phyloP scores from a whole-genome alignment of 2,888 invertebrate species.

The Clusia tigrina region DNA sequence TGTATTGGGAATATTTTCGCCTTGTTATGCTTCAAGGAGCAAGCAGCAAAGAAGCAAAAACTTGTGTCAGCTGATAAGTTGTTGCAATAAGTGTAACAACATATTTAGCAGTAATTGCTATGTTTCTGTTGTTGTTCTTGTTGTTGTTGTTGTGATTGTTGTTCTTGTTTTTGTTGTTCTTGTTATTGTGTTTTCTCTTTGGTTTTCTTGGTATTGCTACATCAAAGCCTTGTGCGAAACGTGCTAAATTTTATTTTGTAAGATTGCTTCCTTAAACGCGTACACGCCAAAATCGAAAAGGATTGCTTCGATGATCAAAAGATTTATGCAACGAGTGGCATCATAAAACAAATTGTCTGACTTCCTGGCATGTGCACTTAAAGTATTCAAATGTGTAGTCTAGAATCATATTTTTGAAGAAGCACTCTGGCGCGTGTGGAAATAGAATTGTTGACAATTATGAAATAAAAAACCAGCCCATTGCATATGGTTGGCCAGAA shows the following conservation, averaged over 20 bases:
- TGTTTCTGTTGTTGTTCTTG: not conserved
- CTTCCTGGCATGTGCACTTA: too few relatives aligned
- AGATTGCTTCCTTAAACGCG: not conserved
- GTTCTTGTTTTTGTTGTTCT: not conserved
- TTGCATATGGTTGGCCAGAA: too few relatives aligned
- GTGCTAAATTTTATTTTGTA: constrained; percentile 16
- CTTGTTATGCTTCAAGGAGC: too few relatives aligned
- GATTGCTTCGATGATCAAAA: not conserved
- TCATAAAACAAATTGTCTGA: constrained; percentile 12
- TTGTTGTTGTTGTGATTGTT: not conserved
- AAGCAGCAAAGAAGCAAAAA: not conserved
- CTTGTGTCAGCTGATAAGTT: constrained; percentile 15
- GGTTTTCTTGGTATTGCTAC: too few relatives aligned
- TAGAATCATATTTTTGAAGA: too few relatives aligned
- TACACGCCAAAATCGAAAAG: not conserved
- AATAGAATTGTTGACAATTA: too few relatives aligned
- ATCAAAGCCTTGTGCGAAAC: constrained; percentile 9
- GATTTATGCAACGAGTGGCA: too few relatives aligned
- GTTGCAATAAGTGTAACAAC: constrained; percentile 21
- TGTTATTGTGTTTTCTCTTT: too few relatives aligned
- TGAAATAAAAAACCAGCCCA: too few relatives aligned
- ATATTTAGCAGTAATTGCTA: not conserved
- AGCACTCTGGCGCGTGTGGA: too few relatives aligned
- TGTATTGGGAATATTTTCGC: constrained; percentile 35
- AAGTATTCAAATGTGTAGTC: too few relatives aligned